Evolutionary conservation across 2,113 vertebrate genomes (phyloP), one percentile per base, ranked within the genome.

Genomic region (Madoqua kirkii): DNA sequence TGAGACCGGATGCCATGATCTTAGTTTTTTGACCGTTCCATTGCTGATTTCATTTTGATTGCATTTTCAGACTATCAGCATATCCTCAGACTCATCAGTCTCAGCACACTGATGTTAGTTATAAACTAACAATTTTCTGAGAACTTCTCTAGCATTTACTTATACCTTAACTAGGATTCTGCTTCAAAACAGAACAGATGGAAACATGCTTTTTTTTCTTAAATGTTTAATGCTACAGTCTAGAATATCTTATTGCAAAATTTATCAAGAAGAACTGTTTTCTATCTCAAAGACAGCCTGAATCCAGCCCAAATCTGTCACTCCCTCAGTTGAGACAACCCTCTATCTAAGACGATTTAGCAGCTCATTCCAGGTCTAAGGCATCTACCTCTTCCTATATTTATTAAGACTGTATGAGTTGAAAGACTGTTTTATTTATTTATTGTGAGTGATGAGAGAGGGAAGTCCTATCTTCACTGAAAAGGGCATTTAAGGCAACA

Each of bases 401-500:
- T 62, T 21, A 33, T 15, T 33, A 91, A 45, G 4, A 60, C 7
- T 95, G 29, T 82, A 59, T 59, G 33, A 91, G 45, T 0, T 2
- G 36, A 94, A 97, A 92, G 62, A 10, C 19, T 94, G 4, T 9
- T 81, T 45, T 43, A 40, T 71, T 45, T 29, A 8, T 60, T 96
- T 9, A 57, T 43, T 59, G 12, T 85, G 9, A 21, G 31, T 33
- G 5, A 13, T 17, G 10, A 64, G 14, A 87, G 19, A 92, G 43
- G 13, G 4, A 84, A 87, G n/a, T 59, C 62, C 33, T 91, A 57
- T 76, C 4, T 40, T 48, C n/a, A 88, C 59, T 52, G 40, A 43
- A 95, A 64, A n/a, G 87, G 93, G 87, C 90, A 97, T 96, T 95
- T 95, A 93, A 97, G 94, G 94, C 57, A 97, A 98, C 45, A 79